phyloP scores from a whole-genome alignment of 2,113 vertebrate species.

The Urocitellus parryii region DNA sequence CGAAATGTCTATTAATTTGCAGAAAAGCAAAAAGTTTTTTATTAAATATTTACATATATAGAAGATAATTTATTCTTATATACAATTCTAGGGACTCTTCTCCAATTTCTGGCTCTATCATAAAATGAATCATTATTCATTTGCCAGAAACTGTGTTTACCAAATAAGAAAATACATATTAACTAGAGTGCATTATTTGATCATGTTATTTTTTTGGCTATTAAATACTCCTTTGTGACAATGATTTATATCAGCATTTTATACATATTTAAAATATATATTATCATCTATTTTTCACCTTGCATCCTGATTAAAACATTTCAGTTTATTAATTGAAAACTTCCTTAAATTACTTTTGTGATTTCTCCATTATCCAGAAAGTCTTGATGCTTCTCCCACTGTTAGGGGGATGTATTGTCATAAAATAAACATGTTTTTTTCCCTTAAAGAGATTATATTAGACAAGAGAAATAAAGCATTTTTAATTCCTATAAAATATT shows the following conservation, averaged over 20 bases:
- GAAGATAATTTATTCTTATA: not conserved
- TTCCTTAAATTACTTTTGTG: not conserved
- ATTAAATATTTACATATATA: conserved; percentile 10
- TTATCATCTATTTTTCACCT: not conserved
- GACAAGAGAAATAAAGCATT: not conserved
- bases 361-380: not conserved
- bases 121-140: not conserved
- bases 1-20: not conserved
- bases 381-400: not conserved
- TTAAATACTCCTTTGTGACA: not conserved
- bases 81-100: not conserved
- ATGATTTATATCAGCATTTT: not conserved
- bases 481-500: not conserved
- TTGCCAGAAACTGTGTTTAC: not conserved
- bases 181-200: not conserved
- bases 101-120: not conserved
- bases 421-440: not conserved
- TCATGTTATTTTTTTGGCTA: not conserved
- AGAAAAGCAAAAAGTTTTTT: not conserved
- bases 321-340: not conserved
- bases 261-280: not conserved
- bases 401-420: not conserved
- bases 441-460: not conserved
- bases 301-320: not conserved
- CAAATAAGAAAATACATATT: not conserved